Evolutionary conservation across 2,888 invertebrate species (phyloP).

Genomic region (Griposia aprilina): DNA sequence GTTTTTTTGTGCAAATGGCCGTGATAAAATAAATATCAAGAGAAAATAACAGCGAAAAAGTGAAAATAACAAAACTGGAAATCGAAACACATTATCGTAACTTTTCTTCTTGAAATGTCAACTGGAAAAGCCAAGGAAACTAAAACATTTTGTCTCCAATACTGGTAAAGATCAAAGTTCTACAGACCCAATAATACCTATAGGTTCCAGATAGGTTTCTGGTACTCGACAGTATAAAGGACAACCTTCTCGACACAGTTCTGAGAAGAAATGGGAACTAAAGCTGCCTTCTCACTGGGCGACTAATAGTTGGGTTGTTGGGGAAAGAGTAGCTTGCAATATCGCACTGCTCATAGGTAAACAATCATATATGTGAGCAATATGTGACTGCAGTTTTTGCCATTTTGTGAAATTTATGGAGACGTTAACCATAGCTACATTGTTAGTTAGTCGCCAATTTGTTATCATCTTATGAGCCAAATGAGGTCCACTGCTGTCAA

Average conservation of each 20-base stretch:
- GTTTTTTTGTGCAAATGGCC: not conserved
- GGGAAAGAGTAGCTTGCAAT: no score
- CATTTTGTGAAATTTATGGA: not conserved
- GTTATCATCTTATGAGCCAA: not conserved
- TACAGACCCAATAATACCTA: not conserved
- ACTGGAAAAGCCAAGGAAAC: not conserved
- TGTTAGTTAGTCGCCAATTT: not conserved
- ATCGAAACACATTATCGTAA: not conserved
- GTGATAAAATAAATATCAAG: not conserved
- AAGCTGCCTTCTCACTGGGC: not conserved
- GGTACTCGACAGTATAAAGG: not conserved
- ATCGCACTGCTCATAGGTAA: not conserved
- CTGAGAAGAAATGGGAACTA: not conserved
- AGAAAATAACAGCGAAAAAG: not conserved
- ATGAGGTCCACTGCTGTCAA: not conserved
- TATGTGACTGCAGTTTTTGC: not conserved
- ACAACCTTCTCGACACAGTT: constrained; percentile 13
- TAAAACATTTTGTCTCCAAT: not conserved
- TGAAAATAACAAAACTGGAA: not conserved
- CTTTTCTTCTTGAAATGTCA: constrained; percentile 10
- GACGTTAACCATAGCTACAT: not conserved
- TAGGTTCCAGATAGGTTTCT: not conserved
- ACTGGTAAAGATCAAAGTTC: constrained; percentile 32
- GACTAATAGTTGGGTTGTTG: not conserved
- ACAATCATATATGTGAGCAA: not conserved